Base-by-base conservation (phyloP, 1,140 invertebrate genomes). In the Aleiodes sp. region DNA sequence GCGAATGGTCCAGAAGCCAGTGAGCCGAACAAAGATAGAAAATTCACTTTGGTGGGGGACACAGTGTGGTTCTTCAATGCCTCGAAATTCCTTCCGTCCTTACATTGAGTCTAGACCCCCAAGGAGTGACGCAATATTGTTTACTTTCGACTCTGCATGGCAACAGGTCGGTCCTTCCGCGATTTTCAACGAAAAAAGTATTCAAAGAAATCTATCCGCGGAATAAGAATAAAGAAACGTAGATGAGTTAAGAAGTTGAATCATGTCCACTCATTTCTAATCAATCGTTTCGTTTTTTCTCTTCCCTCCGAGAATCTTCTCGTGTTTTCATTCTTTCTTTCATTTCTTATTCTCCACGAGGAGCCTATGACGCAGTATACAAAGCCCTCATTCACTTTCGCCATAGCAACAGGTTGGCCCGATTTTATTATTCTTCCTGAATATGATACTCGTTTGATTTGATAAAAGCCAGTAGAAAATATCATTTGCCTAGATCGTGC, bases 121-220 rank as follows among this genome's bases (percentile, higher is more conserved):
- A 52, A 16, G 26, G 26, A 24, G 46, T 52, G 46, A 52, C 46
- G 46, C 46, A 52, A 52, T 52, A 9, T 52, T 52, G 46, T 52
- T 52, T 52, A 52, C 46, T 52, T 52, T 52, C 16, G 46, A 16
- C 46, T 52, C 46, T 52, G 46, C 46, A 52, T 52, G 46, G 46
- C 46, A 52, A 52, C 46, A 52, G 46, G 46, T 52, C 46, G 46
- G 16, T 52, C 46, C 46, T 52, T 52, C 46, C 46, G 46, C 12
- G 16, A 52, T 52, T 52, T 52, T 24, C 31, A 52, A 52, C 46
- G 14, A 21, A 21, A 52, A n/a, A n/a, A n/a, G n/a, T n/a, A n/a
- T n/a, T n/a, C n/a, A n/a, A n/a, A n/a, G n/a, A n/a, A n/a, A n/a
- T n/a, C n/a, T 52, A 52, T 52, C 46, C 46, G 46, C 21, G 46